These are phyloP conservation scores for Motacilla tschutschensis DNA, from an alignment of 2,113 vertebrate species.

Conservation along the genomic window DNA sequence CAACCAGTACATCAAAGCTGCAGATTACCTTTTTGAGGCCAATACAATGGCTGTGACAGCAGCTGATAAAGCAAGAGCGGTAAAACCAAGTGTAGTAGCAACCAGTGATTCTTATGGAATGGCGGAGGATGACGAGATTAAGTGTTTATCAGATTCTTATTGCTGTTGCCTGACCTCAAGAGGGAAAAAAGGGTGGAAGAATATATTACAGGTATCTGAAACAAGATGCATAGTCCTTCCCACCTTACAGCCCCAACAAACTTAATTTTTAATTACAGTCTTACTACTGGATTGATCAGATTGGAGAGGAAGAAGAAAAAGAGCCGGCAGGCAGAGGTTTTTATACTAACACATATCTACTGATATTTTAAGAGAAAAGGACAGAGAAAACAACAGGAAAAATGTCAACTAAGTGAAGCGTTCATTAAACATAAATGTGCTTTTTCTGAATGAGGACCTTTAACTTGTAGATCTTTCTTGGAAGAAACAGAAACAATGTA, in stretches of 20 bases:
- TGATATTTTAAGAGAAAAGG: background rate
- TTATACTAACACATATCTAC: background rate
- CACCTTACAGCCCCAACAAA: background rate
- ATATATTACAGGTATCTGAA: background rate
- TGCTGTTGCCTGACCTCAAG: background rate
- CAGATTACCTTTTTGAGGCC: background rate
- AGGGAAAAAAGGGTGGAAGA: background rate
- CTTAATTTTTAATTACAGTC: background rate
- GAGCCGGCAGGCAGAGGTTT: background rate
- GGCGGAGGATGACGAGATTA: background rate
- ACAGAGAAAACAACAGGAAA: background rate
- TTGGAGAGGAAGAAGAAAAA: background rate
- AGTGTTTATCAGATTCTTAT: background rate
- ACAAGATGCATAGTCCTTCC: background rate
- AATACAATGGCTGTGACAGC: background rate
- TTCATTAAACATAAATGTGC: rapidly evolving
- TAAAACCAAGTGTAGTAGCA: background rate
- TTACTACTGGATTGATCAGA: background rate
- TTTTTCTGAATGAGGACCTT: background rate
- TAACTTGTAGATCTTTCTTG: background rate
- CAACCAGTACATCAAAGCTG: background rate
- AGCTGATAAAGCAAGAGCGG: background rate
- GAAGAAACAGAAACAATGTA: background rate
- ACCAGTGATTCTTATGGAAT: background rate
- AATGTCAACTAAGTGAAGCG: background rate